These are phyloP conservation scores for Notarius lentiginosus DNA, from an alignment of 2,113 vertebrate genomes.

Conservation along the genomic window DNA sequence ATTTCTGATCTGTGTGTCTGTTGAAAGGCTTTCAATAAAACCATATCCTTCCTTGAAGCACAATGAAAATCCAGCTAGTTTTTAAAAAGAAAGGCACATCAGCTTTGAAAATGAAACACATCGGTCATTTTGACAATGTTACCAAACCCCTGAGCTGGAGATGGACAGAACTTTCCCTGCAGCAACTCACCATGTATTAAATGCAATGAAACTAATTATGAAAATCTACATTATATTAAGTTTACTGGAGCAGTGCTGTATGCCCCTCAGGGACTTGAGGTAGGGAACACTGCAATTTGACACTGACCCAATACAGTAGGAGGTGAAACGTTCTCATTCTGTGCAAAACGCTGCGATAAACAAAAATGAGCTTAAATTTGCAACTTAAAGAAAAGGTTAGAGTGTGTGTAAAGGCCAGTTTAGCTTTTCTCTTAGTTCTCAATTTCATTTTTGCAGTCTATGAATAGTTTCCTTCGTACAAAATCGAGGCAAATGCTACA, in stretches of 20 bases:
- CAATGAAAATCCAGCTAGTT: not conserved
- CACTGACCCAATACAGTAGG: not conserved
- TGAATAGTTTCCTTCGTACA: not conserved
- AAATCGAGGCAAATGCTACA: not conserved
- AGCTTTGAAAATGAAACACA: slow-evolving; percentile 1
- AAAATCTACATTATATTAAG: slow-evolving; percentile 1
- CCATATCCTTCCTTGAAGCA: not conserved
- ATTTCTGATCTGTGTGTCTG: not conserved
- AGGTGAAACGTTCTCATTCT: not conserved
- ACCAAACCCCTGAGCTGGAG: slow-evolving; percentile 4
- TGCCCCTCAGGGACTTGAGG: not conserved
- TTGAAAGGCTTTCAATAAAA: not conserved
- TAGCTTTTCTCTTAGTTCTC: not conserved
- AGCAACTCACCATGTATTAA: slow-evolving; percentile 19
- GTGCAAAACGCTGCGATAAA: not conserved
- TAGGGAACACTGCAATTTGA: not conserved
- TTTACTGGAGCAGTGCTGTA: not conserved
- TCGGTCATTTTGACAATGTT: slow-evolving; percentile 24
- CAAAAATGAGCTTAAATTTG: not conserved
- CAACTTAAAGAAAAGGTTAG: not conserved
- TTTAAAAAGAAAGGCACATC: not conserved
- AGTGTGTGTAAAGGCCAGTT: not conserved
- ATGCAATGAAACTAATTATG: slow-evolving; percentile 11
- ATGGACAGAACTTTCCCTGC: not conserved
- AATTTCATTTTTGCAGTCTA: not conserved